Conservation (phyloP, 2,797 vertebrate species). For the Avahi laniger region DNA sequence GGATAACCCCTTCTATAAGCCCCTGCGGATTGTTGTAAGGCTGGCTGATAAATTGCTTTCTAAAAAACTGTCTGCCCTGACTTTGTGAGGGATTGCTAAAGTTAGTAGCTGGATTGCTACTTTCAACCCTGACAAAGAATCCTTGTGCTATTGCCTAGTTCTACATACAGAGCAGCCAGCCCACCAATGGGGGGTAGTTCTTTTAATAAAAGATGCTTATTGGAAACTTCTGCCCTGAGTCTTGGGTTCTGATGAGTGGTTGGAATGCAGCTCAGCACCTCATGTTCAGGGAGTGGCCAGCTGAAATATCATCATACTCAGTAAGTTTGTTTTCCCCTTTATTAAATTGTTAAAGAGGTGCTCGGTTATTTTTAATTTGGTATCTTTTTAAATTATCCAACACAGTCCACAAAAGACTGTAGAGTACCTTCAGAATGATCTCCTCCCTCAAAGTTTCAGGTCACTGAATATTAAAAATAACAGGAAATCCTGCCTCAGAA, state of each 20-base stretch:
- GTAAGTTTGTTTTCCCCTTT: neutral
- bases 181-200: neutral
- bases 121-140: neutral
- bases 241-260: neutral
- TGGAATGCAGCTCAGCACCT: neutral
- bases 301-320: neutral
- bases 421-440: neutral
- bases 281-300: neutral
- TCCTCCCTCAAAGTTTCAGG: neutral
- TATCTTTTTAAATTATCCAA: slow-evolving; percentile 13
- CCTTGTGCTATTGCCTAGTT: neutral
- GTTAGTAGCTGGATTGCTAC: neutral
- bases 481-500: neutral
- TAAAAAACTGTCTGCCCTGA: neutral
- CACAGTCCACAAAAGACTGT: neutral
- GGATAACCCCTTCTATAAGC: neutral
- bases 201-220: neutral
- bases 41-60: neutral
- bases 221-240: neutral
- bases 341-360: slow-evolving; percentile 14
- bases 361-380: slow-evolving; percentile 38
- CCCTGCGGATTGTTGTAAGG: neutral
- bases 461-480: slow-evolving; percentile 33
- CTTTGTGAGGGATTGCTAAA: neutral
- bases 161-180: neutral